Percentiles rank a stretch among this genome's conserved stretches.
phyloP scores from a whole-genome alignment of 2,888 invertebrate genomes.

The Selenia dentaria region DNA sequence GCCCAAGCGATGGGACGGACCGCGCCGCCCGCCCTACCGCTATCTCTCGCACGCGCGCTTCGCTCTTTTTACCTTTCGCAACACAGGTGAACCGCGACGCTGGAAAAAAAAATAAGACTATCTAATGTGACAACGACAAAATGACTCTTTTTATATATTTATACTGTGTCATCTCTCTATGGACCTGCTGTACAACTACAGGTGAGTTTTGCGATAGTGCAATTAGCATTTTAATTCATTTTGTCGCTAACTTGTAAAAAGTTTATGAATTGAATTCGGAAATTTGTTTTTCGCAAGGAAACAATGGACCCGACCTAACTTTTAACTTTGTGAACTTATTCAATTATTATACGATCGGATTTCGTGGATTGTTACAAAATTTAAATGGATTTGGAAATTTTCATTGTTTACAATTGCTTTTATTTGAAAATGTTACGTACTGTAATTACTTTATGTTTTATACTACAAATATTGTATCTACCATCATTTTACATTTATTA shows the following conservation, averaged over 20 bases:
- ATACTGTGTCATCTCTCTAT: slow-evolving; percentile 74
- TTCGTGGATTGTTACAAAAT: slow-evolving; percentile 13
- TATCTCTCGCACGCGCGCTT: slow-evolving; percentile 50
- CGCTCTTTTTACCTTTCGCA: slow-evolving; percentile 37
- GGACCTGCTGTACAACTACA: slow-evolving; percentile 73
- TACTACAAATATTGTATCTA: no score
- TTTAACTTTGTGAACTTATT: slow-evolving; percentile 23
- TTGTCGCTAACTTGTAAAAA: slow-evolving; percentile 57
- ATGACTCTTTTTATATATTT: slow-evolving; percentile 83
- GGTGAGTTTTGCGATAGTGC: slow-evolving; percentile 66
- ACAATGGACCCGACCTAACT: slow-evolving; percentile 21
- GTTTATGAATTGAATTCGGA: slow-evolving; percentile 45
- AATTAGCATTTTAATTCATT: slow-evolving; percentile 75
- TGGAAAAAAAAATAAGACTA: slow-evolving; percentile 36
- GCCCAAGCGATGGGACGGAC: slow-evolving; percentile 74
- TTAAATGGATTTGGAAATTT: slow-evolving; percentile 11
- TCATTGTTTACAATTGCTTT: slow-evolving; percentile 10
- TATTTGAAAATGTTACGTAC: background rate
- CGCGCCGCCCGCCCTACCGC: slow-evolving; percentile 47
- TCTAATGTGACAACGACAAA: slow-evolving; percentile 62
- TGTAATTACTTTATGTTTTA: background rate
- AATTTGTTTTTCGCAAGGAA: slow-evolving; percentile 38
- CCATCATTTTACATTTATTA: no score
- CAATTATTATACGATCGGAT: slow-evolving; percentile 21
- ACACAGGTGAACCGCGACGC: slow-evolving; percentile 64